A percentile compares a stretch with the other conserved stretches of the same genome.
phyloP scores from a whole-genome alignment of 2,888 invertebrate genomes.

The Drosophila putrida region DNA sequence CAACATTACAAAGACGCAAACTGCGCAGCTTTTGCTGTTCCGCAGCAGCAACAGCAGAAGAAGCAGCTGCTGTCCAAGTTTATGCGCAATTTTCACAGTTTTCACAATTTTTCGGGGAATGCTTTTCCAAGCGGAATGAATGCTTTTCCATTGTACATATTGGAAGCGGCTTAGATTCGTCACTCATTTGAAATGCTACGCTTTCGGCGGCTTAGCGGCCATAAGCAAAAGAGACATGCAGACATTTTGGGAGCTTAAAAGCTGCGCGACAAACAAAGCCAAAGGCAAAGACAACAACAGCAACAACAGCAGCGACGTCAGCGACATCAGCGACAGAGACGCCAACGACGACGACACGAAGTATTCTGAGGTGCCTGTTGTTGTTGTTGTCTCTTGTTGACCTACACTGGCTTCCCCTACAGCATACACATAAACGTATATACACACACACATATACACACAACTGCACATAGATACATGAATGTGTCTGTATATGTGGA shows the following conservation, averaged over 20 bases:
- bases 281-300: constrained; percentile 3
- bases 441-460: constrained; percentile 19
- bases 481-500: constrained; percentile 37
- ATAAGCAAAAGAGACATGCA: constrained; percentile 4
- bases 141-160: constrained; percentile 27
- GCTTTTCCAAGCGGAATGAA: constrained; percentile 23
- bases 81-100: constrained; percentile 47
- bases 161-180: constrained; percentile 40
- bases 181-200: constrained; percentile 31
- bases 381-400: constrained; percentile 57
- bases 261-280: constrained; percentile 36
- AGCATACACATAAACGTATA: constrained; percentile 15
- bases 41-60: constrained; percentile 23
- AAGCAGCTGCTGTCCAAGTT: constrained; percentile 22
- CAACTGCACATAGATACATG: constrained; percentile 5
- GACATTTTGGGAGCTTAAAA: constrained; percentile 38
- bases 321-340: constrained; percentile 9
- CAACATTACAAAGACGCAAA: constrained; percentile 50
- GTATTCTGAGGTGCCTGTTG: constrained; percentile 38
- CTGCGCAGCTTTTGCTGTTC: constrained; percentile 64
- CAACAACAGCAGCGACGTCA: too few relatives aligned
- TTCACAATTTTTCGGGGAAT: constrained; percentile 9
- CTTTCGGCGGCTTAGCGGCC: constrained; percentile 39
- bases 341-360: constrained; percentile 24
- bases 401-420: constrained; percentile 66